Base-by-base conservation (phyloP, 2,113 vertebrate genomes). In the Chaetura pelagica region DNA sequence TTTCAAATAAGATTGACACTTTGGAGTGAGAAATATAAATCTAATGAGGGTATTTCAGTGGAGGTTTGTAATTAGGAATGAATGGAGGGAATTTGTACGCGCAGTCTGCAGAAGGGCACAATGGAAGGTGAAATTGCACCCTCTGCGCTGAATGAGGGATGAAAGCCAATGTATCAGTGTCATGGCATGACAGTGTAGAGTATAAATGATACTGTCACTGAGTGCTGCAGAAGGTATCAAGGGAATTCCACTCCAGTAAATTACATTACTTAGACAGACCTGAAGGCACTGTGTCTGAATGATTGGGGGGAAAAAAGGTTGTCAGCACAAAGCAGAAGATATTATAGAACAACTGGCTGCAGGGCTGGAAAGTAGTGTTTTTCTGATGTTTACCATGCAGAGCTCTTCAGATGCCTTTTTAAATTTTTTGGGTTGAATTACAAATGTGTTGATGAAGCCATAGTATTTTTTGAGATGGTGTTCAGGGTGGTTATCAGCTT, bases 241-340 rank as follows among this genome's bases (percentile, higher is more conserved):
- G 98, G 98, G 98, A 98, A 98, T 98, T 97, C 97, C 98, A 98
- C 98, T 98, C 97, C 95, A 98, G 97, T 98, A 98, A 98, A 98
- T 98, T 98, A 98, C 97, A 97, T 98, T 98, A 98, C 97, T 98
- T 97, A 98, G 98, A 97, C 97, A 98, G 97, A 98, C 98, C 98
- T 98, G 97, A 98, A 98, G 98, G 98, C 97, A 96, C 98, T 97
- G 97, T 98, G 95, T 97, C 82, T 91, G 97, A 97, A 97, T 97
- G 97, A 98, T 97, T 91, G 94, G 93, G 96, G 90, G 82, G 96
- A 89, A 96, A 94, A 96, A 96, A 95, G 91, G 91, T 96, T 98
- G 98, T 98, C 97, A 96, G 97, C 97, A 96, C 94, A 97, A 91
- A 95, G 86, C 82, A 52, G 95, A 73, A 97, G 96, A 92, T 93